phyloP scores from a whole-genome alignment of 2,797 vertebrate genomes.

The Tapirus indicus region DNA sequence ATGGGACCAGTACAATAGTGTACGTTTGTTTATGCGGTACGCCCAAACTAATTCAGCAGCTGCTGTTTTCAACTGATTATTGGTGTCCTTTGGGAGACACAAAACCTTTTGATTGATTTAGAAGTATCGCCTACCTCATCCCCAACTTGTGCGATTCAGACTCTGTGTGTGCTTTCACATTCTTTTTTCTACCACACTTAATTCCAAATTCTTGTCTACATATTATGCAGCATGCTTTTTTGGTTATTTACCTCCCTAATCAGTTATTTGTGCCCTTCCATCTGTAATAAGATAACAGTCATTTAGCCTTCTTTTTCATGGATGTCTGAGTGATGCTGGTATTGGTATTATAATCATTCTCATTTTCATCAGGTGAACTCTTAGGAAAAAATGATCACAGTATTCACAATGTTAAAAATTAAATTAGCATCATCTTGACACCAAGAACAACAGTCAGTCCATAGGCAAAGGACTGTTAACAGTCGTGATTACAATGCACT shows the following conservation, averaged over 20 bases:
- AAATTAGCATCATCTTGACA: slow-evolving; percentile 18
- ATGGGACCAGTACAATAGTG: background rate
- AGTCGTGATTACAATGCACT: background rate
- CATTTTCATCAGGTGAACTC: slow-evolving; percentile 39
- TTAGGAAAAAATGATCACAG: background rate
- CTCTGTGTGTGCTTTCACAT: background rate
- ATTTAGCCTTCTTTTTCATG: background rate
- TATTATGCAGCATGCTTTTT: background rate
- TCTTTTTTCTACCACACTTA: background rate
- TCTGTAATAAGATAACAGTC: background rate
- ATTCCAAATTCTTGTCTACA: background rate
- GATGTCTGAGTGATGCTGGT: background rate
- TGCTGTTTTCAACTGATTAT: background rate
- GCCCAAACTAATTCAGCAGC: background rate
- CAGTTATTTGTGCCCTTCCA: background rate
- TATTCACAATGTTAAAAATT: slow-evolving; percentile 53
- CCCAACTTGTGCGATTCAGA: background rate
- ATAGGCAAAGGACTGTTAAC: background rate
- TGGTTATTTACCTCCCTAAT: background rate
- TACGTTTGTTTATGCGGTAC: background rate
- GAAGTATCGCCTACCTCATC: background rate
- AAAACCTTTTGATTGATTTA: background rate
- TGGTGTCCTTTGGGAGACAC: background rate
- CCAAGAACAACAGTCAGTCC: background rate
- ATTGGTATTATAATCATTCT: slow-evolving; percentile 7